Conservation (phyloP, 2,888 invertebrate species). For the Vanessa cardui region DNA sequence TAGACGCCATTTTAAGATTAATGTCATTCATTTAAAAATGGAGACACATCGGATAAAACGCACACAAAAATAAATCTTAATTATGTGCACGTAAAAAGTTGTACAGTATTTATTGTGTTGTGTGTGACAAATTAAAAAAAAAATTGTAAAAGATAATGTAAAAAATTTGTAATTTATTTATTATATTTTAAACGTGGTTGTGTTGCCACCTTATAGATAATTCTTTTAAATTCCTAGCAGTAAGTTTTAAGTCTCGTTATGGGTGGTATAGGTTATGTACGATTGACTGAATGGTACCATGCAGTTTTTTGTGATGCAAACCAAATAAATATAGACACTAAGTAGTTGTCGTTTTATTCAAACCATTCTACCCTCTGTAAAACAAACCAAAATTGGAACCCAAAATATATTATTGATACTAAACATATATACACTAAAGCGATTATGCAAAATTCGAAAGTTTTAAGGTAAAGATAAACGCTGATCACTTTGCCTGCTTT, state of each 20-base stretch:
- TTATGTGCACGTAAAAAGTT: conserved; percentile 24
- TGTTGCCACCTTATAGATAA: conserved; percentile 36
- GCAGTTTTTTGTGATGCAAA: conserved; percentile 62
- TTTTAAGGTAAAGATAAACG: too few species aligned
- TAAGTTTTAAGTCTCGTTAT: conserved; percentile 41
- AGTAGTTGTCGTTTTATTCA: conserved; percentile 40
- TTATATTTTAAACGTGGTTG: conserved; percentile 37
- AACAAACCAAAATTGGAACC: too few species aligned
- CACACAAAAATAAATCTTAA: conserved; percentile 31
- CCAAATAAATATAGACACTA: conserved; percentile 71
- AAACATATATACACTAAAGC: too few species aligned
- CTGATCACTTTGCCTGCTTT: too few species aligned
- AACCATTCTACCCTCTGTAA: neutral
- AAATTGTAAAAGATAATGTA: conserved; percentile 56
- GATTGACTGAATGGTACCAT: conserved; percentile 44
- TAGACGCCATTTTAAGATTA: conserved; percentile 32
- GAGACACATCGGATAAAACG: conserved; percentile 35
- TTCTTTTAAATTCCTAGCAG: conserved; percentile 40
- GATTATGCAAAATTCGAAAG: too few species aligned
- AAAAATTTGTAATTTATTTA: conserved; percentile 59
- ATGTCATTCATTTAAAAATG: conserved; percentile 26
- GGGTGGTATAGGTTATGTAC: conserved; percentile 39
- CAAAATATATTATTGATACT: too few species aligned
- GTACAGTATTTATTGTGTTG: conserved; percentile 38
- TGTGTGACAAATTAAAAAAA: conserved; percentile 43